Percentiles rank a stretch among this genome's conserved stretches.
Evolutionary conservation across 2,113 vertebrate species (phyloP).

Genomic region (Otis tarda): DNA sequence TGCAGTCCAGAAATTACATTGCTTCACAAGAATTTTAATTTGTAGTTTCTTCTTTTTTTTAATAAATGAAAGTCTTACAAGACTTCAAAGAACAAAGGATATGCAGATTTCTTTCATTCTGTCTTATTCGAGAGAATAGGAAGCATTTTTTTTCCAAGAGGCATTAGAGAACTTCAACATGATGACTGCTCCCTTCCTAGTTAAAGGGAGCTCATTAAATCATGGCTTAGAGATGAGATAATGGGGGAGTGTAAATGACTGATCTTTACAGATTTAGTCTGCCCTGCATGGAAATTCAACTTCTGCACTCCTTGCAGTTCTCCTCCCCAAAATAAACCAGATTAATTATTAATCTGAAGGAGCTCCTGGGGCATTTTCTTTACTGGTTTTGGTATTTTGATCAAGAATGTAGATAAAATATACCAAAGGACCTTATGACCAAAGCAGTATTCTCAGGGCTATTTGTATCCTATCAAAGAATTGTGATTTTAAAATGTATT

Average conservation of each 20-base stretch:
- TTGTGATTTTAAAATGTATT: not conserved
- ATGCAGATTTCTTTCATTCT: not conserved
- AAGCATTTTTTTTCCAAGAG: not conserved
- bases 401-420: not conserved
- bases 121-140: not conserved
- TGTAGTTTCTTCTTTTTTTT: not conserved
- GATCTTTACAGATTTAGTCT: not conserved
- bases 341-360: constrained; percentile 19
- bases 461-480: not conserved
- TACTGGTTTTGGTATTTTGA: not conserved
- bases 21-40: not conserved
- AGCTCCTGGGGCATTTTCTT: not conserved
- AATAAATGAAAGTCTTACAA: not conserved
- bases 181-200: not conserved
- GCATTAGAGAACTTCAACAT: not conserved
- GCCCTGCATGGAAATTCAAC: not conserved
- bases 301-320: not conserved
- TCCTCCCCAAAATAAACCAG: not conserved
- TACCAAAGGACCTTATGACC: not conserved
- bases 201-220: constrained; percentile 24
- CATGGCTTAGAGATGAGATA: not conserved
- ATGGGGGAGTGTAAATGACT: not conserved
- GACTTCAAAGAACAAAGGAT: not conserved
- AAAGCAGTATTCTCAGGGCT: not conserved
- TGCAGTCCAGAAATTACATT: not conserved